phyloP scores from a whole-genome alignment of 2,888 invertebrate genomes.

The Acleris holmiana region DNA sequence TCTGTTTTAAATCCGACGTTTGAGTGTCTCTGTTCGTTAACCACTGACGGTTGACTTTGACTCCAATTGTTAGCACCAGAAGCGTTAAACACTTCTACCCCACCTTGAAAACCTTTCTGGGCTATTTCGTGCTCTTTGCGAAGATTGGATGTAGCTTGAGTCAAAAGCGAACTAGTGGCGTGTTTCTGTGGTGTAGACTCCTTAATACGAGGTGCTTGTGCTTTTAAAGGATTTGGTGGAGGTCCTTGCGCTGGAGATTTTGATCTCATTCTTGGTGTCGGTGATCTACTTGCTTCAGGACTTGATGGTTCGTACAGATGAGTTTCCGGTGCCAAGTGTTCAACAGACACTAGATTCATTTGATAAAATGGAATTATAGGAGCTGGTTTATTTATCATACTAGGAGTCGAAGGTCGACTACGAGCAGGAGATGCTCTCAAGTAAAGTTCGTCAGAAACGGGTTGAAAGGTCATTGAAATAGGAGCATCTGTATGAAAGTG shows the following conservation, averaged over 20 bases:
- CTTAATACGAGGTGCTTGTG: conserved; percentile 86
- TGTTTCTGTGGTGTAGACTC: conserved; percentile 73
- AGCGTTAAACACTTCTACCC: conserved; percentile 59
- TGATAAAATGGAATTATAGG: conserved; percentile 92
- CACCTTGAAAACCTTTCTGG: conserved; percentile 70
- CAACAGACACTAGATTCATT: conserved; percentile 89
- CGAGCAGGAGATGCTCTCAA: conserved; percentile 82
- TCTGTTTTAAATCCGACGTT: conserved; percentile 79
- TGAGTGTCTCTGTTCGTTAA: conserved; percentile 77
- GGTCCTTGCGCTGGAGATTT: conserved; percentile 90
- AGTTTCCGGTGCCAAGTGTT: conserved; percentile 84
- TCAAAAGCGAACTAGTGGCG: conserved; percentile 63
- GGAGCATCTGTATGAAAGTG: conserved; percentile 79
- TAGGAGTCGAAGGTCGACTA: conserved; percentile 87
- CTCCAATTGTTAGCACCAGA: conserved; percentile 60
- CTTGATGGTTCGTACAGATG: conserved; percentile 86
- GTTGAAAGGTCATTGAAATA: conserved; percentile 87
- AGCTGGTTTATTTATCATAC: conserved; percentile 89
- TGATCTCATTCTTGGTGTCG: conserved; percentile 86
- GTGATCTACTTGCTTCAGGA: conserved; percentile 85
- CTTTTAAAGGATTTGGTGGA: conserved; percentile 87
- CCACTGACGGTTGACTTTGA: conserved; percentile 72
- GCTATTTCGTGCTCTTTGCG: conserved; percentile 75
- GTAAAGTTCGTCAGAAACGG: conserved; percentile 83
- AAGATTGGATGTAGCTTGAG: conserved; percentile 65